These are phyloP conservation scores for Diacarnus erythraeanus DNA, from an alignment of 37 sponge, comb jelly and placozoan genomes.

Conservation along the genomic window DNA sequence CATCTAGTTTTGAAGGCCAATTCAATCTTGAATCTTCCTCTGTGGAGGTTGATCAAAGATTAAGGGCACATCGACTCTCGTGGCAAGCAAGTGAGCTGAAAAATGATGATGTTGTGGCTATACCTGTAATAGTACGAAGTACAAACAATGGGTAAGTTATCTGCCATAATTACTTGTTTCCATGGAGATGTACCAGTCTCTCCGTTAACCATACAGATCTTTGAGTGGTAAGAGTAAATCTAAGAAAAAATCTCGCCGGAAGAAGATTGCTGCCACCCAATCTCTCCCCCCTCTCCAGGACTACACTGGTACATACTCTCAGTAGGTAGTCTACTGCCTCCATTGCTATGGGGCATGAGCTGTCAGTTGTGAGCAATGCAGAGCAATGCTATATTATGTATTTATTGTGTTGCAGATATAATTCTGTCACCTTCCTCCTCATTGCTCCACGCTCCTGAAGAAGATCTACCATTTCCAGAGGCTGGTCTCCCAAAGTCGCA, in stretches of 20 bases:
- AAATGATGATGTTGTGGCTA: constrained; percentile 23
- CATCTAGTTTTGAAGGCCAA: background rate
- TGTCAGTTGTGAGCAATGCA: too few species aligned
- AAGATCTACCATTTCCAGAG: constrained; percentile 30
- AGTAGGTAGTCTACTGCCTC: too few species aligned
- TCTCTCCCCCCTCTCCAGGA: too few species aligned
- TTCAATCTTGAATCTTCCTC: background rate
- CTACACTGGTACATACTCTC: too few species aligned
- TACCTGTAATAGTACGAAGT: constrained; percentile 7
- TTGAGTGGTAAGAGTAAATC: constrained; percentile 5
- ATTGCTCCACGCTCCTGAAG: background rate
- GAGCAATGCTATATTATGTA: too few species aligned
- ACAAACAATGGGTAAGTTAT: background rate
- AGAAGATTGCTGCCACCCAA: background rate
- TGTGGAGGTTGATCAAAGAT: background rate
- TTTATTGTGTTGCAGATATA: too few species aligned
- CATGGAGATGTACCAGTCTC: too few species aligned
- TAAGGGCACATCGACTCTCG: background rate
- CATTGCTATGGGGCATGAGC: too few species aligned
- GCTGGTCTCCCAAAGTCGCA: constrained; percentile 11
- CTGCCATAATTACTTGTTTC: background rate
- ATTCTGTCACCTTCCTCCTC: background rate
- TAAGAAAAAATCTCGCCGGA: constrained; percentile 20
- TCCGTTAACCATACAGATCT: too few species aligned
- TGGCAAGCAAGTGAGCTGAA: background rate